Evolutionary conservation across 2,888 invertebrate species (phyloP), one percentile per base, ranked within the genome.

Genomic region (Aplocera efformata): DNA sequence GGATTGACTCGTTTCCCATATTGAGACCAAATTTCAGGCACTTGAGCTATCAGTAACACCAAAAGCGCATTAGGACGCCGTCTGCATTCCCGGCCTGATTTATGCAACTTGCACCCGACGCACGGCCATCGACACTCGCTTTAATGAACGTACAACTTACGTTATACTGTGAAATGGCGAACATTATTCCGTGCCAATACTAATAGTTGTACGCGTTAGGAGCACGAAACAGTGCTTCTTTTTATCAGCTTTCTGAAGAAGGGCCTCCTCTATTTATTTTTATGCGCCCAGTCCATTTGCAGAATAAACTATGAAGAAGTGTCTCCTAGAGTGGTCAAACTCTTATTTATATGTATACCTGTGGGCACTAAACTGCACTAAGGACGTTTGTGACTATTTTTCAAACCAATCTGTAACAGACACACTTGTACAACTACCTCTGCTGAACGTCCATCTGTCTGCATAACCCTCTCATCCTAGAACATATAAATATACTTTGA

Each of bases 11-110:
- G 11, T 27, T 22, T 13, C 3, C 23, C 27, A 32, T 42, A 47
- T 31, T 26, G 24, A 28, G 20, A 21, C 24, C 24, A n/a, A 21
- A 41, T 45, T 43, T 37, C 60, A 61, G 58, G 53, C 52, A 53
- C 47, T 67, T 73, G 67, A 68, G 77, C 75, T 81, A 83, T 83
- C 83, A 72, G 68, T 63, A 72, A 86, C 86, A 86, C 76, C 75
- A 71, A 85, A 85, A 86, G 82, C 85, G 80, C 86, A 86, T 86
- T 86, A 86, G 79, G 80, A 76, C 75, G 74, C 73, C 71, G 63
- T 63, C 72, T 61, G 79, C 83, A 83, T 84, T 83, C 81, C 66
- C 75, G 58, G 61, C 63, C 84, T 84, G 85, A 85, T 86, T 85
- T 83, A 86, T 86, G 81, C 84, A 81, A 77, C 64, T 68, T 69